Evolutionary conservation across 2,797 vertebrate species (phyloP), one percentile per base, ranked within the genome.

Genomic region (Eurystomus glaucurus): DNA sequence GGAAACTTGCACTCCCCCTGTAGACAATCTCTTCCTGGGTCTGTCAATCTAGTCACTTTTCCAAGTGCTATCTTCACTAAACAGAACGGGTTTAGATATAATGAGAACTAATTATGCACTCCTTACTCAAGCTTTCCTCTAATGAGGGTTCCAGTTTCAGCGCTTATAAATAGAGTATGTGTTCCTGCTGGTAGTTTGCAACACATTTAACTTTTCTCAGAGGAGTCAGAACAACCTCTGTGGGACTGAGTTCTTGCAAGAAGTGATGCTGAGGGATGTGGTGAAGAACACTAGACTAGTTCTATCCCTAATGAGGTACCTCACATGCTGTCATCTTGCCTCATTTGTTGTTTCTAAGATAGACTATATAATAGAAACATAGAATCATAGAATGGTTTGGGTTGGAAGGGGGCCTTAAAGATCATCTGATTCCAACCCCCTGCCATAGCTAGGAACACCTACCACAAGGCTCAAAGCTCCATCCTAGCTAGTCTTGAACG

Each of bases 21-120:
- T 72, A 65, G 72, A 61, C 23, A 54, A 15, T 58, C 43, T 76
- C 66, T 79, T 94, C 46, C 61, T 60, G 69, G 45, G 25, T 66
- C 65, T 90, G 50, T 78, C 69, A 60, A 33, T 88, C 72, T 66
- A 87, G 79, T 70, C 58, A 65, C 57, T 86, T 85, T 88, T 72
- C 69, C 54, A 65, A 88, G 50, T 46, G 14, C 41, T 88, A 26
- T 85, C 79, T 88, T 83, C 19, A 21, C 26, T 83, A 75, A 90
- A 58, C 62, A 90, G 54, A 61, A 62, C 81, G 41, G 92, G 55
- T 79, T 93, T 87, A 82, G 85, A 94, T 93, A 85, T 72, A 89
- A 69, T 33, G 41, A 66, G 9, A 26, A 75, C 74, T 90, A 91
- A 90, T 95, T 92, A 88, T 60, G 48, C 39, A 39, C 66, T 72